Evolutionary conservation across 2,888 invertebrate species (phyloP), one percentile per base, ranked within the genome.

Genomic region (Brassicogethes aeneus): DNA sequence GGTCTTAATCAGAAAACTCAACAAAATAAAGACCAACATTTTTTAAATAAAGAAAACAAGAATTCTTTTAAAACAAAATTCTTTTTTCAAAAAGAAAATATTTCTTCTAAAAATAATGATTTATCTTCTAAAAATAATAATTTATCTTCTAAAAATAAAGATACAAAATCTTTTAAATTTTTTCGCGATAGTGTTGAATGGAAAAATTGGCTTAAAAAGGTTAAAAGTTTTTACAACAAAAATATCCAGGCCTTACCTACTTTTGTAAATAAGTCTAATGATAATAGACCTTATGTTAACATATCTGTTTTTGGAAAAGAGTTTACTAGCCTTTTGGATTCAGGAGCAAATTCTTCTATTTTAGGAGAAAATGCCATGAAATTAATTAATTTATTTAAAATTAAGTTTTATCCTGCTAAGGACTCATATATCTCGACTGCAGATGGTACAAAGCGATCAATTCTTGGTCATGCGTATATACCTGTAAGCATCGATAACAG

Each of bases 401-500:
- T 23, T 23, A 23, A 23, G 10, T 23, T 23, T 23, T 7, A 23
- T 23, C 23, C 23, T 7, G 10, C 10, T 23, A 23, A 23, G 10
- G 10, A 23, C 10, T 23, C 23, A 7, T 10, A 35, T 34, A 32
- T 47, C 17, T 16, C 23, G 17, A 42, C 42, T 10, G 44, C 42
- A 2, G 46, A 46, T 44, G 45, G 39, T 5, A 38, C 37, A 13
- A 12, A 39, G 34, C 37, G 40, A 37, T 17, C 17, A 8, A 37
- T 46, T 2, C 3, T 23, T 16, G 43, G 43, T 29, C 3, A 23
- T 3, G 43, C 43, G 15, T 38, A 43, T 17, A 31, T 43, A 17
- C 43, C 43, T 3, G 31, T 47, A n/a, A 12, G 32, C 3, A 40
- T 45, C 3, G 16, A 29, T n/a, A 31, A 42, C 37, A 15, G n/a